Base-by-base conservation (phyloP, 2,797 vertebrate species). In the Neoniphon sammara region DNA sequence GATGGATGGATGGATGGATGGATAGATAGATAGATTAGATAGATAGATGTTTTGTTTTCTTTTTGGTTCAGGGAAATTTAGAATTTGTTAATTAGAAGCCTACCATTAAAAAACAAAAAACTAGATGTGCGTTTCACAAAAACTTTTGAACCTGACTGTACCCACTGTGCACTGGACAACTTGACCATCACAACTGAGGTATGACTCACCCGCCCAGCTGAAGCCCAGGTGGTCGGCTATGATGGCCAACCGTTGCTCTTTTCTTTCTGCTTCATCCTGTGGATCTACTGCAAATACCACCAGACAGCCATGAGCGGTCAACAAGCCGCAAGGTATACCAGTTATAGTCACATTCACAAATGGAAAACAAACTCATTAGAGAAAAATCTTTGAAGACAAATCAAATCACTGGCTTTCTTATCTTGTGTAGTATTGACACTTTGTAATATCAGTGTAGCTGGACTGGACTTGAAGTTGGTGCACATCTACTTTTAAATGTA, bases 191-290 rank as follows among this genome's bases (percentile, higher is more conserved):
- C n/a, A 39, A 23, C n/a, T 53, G 23, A 60, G 18, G 7, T 55
- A 58, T 36, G 30, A 84, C 88, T 92, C 93, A 98, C 97, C 98
- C 86, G 96, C 96, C 98, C 98, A 99, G 88, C 98, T 99, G 94
- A 99, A 99, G 91, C 98, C 98, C 82, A 99, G 95, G 70, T 98
- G 98, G 91, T 98, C 97, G 0, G 97, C 97, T 73, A 98, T 96
- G 88, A 97, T 93, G 82, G 96, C 95, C 88, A 98, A 94, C 71
- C 95, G 94, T 85, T 97, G 95, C 78, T 98, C 96, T 70, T 94
- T 96, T 87, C 93, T 94, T 81, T 97, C 96, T 77, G 91, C 95
- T 88, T 97, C 96, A 86, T 96, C 95, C 90, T 96, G 95, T 91
- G 94, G 94, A 95, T 96, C 96, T 97, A 92, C 93, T 94, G 92